A percentile compares a stretch with the other conserved stretches of the same genome.
These are phyloP conservation scores for Cyanistes caeruleus DNA, from an alignment of 2,113 vertebrate genomes.

Conservation along the genomic window DNA sequence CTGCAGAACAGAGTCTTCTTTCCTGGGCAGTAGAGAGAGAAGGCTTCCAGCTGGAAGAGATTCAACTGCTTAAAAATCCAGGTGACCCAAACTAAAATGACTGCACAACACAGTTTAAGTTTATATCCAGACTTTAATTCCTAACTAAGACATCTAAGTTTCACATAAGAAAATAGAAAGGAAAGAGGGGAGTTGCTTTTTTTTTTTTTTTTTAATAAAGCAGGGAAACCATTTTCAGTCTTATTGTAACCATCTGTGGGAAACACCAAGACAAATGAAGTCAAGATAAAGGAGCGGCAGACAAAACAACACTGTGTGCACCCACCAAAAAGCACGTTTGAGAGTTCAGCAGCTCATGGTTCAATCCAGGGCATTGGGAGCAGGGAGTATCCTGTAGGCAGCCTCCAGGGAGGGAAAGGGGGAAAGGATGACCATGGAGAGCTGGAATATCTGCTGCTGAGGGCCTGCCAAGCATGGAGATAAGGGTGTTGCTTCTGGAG, in stretches of 20 bases:
- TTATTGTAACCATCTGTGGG: conserved; percentile 44
- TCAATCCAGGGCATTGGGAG: background rate
- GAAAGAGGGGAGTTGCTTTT: background rate
- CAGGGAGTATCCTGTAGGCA: background rate
- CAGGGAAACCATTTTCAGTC: background rate
- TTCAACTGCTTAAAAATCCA: background rate
- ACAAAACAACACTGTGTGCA: background rate
- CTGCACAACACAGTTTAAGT: background rate
- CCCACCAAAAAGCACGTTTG: background rate
- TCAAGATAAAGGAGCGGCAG: background rate
- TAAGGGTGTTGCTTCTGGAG: background rate
- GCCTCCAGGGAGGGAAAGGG: background rate
- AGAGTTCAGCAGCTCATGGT: background rate
- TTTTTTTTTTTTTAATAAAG: background rate
- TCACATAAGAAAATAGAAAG: background rate
- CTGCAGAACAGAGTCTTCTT: background rate
- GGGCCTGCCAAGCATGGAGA: background rate
- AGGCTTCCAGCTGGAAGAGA: background rate
- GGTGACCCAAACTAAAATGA: background rate
- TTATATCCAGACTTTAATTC: background rate
- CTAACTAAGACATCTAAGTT: background rate
- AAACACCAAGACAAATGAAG: conserved; percentile 16
- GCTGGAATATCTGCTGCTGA: background rate
- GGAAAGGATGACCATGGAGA: background rate
- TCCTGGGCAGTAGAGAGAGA: background rate